A percentile compares a stretch with the other conserved stretches of the same genome.
These are phyloP conservation scores for Gallinago nigripennis DNA, from an alignment of 2,797 vertebrate species.

Conservation along the genomic window DNA sequence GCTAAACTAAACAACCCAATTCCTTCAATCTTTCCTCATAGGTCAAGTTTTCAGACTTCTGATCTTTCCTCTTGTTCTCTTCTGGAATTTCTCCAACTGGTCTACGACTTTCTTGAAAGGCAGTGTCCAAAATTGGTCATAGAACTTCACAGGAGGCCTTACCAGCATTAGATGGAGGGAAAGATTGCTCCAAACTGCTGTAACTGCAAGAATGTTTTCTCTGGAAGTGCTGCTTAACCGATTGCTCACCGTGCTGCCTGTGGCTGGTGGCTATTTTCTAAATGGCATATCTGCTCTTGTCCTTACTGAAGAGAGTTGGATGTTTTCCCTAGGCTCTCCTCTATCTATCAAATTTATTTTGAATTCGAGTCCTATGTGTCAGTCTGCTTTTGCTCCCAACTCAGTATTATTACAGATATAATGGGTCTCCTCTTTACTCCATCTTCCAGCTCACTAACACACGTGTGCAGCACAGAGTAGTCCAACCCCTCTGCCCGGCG, in stretches of 20 bases:
- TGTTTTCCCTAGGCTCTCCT: background rate
- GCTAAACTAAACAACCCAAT: background rate
- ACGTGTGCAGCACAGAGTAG: background rate
- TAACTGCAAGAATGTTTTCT: background rate
- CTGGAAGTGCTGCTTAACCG: background rate
- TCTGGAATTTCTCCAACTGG: constrained; percentile 22
- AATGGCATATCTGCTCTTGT: background rate
- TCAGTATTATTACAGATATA: background rate
- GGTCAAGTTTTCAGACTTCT: background rate
- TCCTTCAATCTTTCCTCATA: background rate
- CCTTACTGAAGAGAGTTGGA: background rate
- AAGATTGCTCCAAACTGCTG: background rate
- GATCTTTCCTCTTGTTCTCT: background rate
- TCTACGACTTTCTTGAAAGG: background rate
- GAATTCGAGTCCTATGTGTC: background rate
- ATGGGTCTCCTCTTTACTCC: background rate
- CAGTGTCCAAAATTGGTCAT: background rate
- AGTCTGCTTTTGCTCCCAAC: background rate
- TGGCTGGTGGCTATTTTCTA: background rate
- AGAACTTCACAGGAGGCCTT: background rate
- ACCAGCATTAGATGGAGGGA: background rate
- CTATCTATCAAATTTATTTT: background rate
- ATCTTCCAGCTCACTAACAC: background rate
- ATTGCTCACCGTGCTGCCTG: background rate
- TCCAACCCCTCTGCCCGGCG: background rate